A percentile compares a stretch with the other conserved stretches of the same genome.
Evolutionary conservation across 1,140 invertebrate species (phyloP).

Genomic region (Drosophila ficusphila): DNA sequence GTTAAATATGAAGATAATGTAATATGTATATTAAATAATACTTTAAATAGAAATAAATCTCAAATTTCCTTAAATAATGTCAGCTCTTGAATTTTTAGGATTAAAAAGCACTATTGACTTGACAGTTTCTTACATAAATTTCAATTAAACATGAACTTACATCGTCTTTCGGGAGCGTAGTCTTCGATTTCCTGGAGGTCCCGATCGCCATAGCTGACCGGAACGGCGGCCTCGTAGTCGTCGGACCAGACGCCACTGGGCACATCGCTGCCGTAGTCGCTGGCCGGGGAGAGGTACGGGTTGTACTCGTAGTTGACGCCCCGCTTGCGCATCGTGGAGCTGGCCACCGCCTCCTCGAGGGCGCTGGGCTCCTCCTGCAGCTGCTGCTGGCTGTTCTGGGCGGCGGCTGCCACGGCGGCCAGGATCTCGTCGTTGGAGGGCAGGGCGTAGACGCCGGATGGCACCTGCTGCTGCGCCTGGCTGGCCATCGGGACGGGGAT

Average conservation of each 20-base stretch:
- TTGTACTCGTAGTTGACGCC: slow-evolving; percentile 75
- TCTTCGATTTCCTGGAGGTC: slow-evolving; percentile 79
- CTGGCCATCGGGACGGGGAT: slow-evolving; percentile 13
- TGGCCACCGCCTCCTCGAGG: slow-evolving; percentile 61
- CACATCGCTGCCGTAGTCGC: slow-evolving; percentile 41
- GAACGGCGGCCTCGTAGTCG: slow-evolving; percentile 57
- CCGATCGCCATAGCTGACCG: slow-evolving; percentile 50
- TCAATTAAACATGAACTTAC: slow-evolving; percentile 27
- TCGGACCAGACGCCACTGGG: slow-evolving; percentile 50
- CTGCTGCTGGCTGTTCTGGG: slow-evolving; percentile 61
- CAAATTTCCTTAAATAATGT: no score
- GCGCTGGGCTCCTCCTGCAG: slow-evolving; percentile 59
- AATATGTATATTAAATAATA: not conserved
- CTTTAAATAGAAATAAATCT: not conserved
- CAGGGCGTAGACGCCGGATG: slow-evolving; percentile 60
- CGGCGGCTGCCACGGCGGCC: slow-evolving; percentile 75
- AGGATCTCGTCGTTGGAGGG: slow-evolving; percentile 76
- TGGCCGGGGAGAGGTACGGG: slow-evolving; percentile 40
- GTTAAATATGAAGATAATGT: not conserved
- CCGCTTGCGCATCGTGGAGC: slow-evolving; percentile 71
- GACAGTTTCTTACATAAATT: no score
- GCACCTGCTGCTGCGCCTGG: slow-evolving; percentile 32
- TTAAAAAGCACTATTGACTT: no score
- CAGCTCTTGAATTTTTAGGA: no score
- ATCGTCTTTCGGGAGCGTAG: slow-evolving; percentile 64